phyloP scores from a whole-genome alignment of 2,888 invertebrate genomes.

The Luperina nickerlii region DNA sequence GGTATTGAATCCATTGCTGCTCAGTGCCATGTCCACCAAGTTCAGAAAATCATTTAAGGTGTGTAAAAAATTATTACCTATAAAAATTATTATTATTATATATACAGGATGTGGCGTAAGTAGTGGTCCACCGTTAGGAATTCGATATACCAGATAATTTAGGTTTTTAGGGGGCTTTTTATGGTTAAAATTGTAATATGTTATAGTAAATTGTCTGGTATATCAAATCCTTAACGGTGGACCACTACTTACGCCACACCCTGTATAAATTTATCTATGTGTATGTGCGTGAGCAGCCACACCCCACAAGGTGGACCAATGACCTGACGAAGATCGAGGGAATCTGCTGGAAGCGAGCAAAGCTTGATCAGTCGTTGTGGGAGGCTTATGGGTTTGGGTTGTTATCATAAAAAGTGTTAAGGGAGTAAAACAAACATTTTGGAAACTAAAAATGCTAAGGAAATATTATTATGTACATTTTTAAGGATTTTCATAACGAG shows the following conservation, averaged over 20 bases:
- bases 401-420: neutral
- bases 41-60: slow-evolving; percentile 83
- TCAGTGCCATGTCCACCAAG: slow-evolving; percentile 85
- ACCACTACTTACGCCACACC: too few species aligned
- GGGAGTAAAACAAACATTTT: neutral
- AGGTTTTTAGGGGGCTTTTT: too few species aligned
- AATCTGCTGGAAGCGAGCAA: neutral
- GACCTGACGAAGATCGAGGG: neutral
- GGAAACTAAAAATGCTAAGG: neutral
- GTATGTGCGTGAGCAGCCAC: neutral
- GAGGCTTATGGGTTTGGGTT: neutral
- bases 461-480: neutral
- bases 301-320: neutral
- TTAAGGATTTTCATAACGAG: too few species aligned
- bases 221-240: too few species aligned
- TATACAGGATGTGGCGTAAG: too few species aligned
- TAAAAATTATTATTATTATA: too few species aligned
- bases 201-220: too few species aligned
- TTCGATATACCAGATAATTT: too few species aligned
- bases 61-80: slow-evolving; percentile 24
- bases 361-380: too few species aligned
- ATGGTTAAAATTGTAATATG: too few species aligned
- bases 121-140: too few species aligned
- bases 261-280: neutral
- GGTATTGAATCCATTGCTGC: slow-evolving; percentile 82